Percentiles rank a stretch among this genome's conserved stretches.
Conservation (phyloP, 2,797 vertebrate species). For the Lutjanus campechanus region DNA sequence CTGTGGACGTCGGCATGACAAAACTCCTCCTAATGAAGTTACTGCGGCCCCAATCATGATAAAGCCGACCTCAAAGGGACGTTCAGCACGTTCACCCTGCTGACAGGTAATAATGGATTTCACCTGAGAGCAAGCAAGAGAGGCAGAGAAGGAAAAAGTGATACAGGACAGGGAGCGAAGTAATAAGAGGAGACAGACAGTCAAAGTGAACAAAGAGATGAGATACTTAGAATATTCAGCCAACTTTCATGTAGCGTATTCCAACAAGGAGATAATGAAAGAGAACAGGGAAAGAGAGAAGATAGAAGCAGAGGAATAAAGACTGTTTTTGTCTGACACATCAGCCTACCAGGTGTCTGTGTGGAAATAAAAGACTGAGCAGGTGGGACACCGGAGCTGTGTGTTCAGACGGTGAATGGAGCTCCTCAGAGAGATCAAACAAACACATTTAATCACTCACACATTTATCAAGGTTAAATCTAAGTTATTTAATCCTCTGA, state of each 20-base stretch:
- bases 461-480: constrained; percentile 55
- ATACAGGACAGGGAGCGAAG: constrained; percentile 2
- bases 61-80: constrained; percentile 28
- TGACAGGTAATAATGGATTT: constrained; percentile 31
- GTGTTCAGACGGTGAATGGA: constrained; percentile 74
- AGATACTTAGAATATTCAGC: constrained; percentile 10
- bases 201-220: constrained; percentile 17
- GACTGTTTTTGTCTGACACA: constrained; percentile 7
- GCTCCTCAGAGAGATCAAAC: constrained; percentile 39
- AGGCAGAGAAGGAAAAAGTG: constrained; percentile 10
- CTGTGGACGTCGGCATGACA: background rate
- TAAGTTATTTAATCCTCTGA: constrained; percentile 45
- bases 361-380: constrained; percentile 46
- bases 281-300: background rate
- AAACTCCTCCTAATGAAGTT: constrained; percentile 2
- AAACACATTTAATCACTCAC: constrained; percentile 19
- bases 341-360: constrained; percentile 30
- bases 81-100: constrained; percentile 8
- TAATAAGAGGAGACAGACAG: background rate
- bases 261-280: background rate
- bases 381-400: constrained; percentile 65
- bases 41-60: constrained; percentile 20
- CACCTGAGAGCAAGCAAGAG: background rate
- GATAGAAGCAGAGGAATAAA: background rate
- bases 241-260: background rate